Evolutionary conservation across 1,140 invertebrate genomes (phyloP), one percentile per base, ranked within the genome.

Genomic region (Bombus balteatus): DNA sequence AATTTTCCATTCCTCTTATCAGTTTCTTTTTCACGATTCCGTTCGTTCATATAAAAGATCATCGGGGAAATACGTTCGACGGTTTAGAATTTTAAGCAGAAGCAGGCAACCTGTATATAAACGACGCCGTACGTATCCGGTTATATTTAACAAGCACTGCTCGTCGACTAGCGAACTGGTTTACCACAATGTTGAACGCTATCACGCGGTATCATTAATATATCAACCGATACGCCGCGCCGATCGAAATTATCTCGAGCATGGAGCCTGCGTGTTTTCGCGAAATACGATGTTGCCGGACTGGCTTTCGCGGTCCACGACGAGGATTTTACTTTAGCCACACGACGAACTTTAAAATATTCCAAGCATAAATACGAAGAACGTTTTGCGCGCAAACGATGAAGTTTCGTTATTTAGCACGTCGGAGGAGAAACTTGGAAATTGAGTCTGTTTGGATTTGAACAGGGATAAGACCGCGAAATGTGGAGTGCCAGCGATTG

Each of bases 161-260:
- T 85, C 77, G 32, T 65, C 78, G 66, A 22, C 47, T 28, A n/a
- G 66, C 53, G 76, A 71, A 84, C 47, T 84, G 82, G 82, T 84
- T 84, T 71, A 25, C 76, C 53, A 79, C 82, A 84, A 71, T 62
- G 39, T 37, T 57, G 12, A 57, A 32, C 34, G 68, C 70, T 70
- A 83, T 85, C 80, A 47, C 47, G 32, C 37, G 22, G 59, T n/a
- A 32, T 73, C 57, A 65, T 85, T 85, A 85, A 80, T 62, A 80
- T 72, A 62, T 71, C 66, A 72, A 59, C 28, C n/a, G 65, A 84
- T 84, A 79, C 68, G 83, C 39, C 32, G 53, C 41, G 75, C 41
- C n/a, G 76, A 59, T 80, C 77, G 62, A 85, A 85, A 57, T 34
- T 59, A 62, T 80, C 62, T 68, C 65, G 73, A 72, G n/a, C 8